Base-by-base conservation (phyloP, 2,797 vertebrate genomes). In the Thunnus albacares region DNA sequence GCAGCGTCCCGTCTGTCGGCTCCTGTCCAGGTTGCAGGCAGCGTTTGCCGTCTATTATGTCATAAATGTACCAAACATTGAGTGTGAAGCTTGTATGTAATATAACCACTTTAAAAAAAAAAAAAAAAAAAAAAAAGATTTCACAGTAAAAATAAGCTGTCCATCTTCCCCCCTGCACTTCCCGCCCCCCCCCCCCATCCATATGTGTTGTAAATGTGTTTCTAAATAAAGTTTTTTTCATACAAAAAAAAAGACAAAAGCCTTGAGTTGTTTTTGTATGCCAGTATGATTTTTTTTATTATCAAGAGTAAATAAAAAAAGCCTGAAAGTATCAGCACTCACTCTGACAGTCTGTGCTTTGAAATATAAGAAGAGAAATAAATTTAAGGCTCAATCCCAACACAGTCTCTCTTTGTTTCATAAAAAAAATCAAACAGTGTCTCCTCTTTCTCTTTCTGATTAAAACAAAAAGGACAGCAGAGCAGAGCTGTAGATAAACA, bases 151-250 rank as follows among this genome's bases (percentile, higher is more conserved):
- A 83, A 88, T 90, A 90, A 90, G 82, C 82, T 87, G 81, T 53
- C 41, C 47, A 55, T 14, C 52, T 30, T 8, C 28, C 62, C 63
- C 61, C 35, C 6, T 18, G 22, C 87, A 80, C 83, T 24, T 38
- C 77, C 77, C 69, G 0, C 26, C 77, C 86, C 87, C 84, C 78
- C 77, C 81, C 62, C 63, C 81, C 86, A 24, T 59, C n/a, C 26
- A 79, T 77, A 77, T 59, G 59, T 93, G 86, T 84, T 94, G 87
- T 95, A 92, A 93, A 94, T 85, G 87, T 82, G 84, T 93, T 88
- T 93, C 70, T 84, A 77, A 94, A 95, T 95, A 94, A 94, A 94
- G 18, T 30, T 26, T 64, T 56, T 87, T 87, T 84, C 18, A 58
- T 83, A 88, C 22, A 82, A 84, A 63, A 82, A 84, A 63, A 1